Evolutionary conservation across 2,797 vertebrate genomes (phyloP).

Genomic region (Lerista edwardsae): DNA sequence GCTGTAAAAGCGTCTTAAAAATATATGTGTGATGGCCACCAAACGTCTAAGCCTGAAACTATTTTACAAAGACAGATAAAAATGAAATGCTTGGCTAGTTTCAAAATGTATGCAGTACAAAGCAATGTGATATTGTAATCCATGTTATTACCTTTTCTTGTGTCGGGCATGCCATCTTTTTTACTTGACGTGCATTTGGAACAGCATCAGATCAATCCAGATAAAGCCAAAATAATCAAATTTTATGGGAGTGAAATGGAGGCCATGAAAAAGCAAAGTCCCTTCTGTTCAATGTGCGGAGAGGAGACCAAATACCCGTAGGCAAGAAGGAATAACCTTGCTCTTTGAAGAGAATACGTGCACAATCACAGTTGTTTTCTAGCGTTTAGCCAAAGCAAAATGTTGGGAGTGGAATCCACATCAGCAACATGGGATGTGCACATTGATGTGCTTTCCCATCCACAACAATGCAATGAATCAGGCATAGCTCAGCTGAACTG

Average conservation of each 20-base stretch:
- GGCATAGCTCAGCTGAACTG: too few relatives aligned
- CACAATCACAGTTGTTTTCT: not conserved
- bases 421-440: not conserved
- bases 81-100: not conserved
- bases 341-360: not conserved
- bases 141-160: not conserved
- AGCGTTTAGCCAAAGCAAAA: not conserved
- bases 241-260: not conserved
- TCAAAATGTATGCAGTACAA: constrained; percentile 21
- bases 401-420: too few relatives aligned
- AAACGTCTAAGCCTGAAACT: constrained; percentile 4
- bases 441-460: not conserved
- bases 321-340: not conserved
- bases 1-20: constrained; percentile 30
- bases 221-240: not conserved
- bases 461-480: too few relatives aligned
- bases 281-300: not conserved
- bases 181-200: constrained; percentile 23
- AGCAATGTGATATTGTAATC: constrained; percentile 34
- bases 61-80: not conserved
- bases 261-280: constrained; percentile 8
- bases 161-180: constrained; percentile 33
- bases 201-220: constrained; percentile 2
- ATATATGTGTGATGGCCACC: not conserved
- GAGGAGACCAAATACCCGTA: not conserved